Percentiles rank a stretch among this genome's conserved stretches.
Evolutionary conservation across 1,140 invertebrate genomes (phyloP).

Genomic region (Rhyacophila brunnea): DNA sequence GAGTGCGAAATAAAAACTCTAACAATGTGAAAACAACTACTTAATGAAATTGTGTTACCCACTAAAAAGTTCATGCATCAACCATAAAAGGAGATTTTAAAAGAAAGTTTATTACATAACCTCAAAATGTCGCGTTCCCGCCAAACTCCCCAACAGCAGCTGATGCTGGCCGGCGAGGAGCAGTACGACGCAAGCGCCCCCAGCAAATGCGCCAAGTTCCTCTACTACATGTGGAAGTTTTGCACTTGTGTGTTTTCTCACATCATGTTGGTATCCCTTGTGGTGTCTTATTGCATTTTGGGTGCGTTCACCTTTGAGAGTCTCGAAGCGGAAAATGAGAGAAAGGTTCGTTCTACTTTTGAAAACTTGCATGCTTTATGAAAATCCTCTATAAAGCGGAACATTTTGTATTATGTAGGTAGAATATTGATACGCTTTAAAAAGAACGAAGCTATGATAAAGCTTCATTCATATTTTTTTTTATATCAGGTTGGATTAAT

Average conservation of each 20-base stretch:
- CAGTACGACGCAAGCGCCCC: constrained; percentile 41
- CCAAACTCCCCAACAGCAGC: constrained; percentile 28
- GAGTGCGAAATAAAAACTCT: too few species aligned
- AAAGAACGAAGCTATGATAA: too few species aligned
- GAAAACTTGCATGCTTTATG: constrained; percentile 1
- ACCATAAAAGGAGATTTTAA: too few species aligned
- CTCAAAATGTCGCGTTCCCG: constrained; percentile 29
- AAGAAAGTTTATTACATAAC: too few species aligned
- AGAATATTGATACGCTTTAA: too few species aligned
- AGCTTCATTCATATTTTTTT: too few species aligned
- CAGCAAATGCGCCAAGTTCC: constrained; percentile 50
- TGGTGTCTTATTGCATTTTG: constrained; percentile 85
- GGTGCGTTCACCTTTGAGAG: constrained; percentile 82
- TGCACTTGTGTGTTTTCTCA: constrained; percentile 85
- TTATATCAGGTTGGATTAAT: too few species aligned
- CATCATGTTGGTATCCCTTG: constrained; percentile 80
- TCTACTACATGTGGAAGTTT: constrained; percentile 70
- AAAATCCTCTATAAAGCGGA: too few species aligned
- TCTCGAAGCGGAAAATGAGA: constrained; percentile 76
- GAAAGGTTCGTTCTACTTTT: constrained; percentile 57
- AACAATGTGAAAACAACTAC: too few species aligned
- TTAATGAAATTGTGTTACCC: too few species aligned
- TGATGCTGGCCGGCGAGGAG: constrained; percentile 39
- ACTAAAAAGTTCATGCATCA: too few species aligned
- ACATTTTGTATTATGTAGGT: too few species aligned